phyloP scores from a whole-genome alignment of 2,888 invertebrate species.

The Aporophyla lueneburgensis region DNA sequence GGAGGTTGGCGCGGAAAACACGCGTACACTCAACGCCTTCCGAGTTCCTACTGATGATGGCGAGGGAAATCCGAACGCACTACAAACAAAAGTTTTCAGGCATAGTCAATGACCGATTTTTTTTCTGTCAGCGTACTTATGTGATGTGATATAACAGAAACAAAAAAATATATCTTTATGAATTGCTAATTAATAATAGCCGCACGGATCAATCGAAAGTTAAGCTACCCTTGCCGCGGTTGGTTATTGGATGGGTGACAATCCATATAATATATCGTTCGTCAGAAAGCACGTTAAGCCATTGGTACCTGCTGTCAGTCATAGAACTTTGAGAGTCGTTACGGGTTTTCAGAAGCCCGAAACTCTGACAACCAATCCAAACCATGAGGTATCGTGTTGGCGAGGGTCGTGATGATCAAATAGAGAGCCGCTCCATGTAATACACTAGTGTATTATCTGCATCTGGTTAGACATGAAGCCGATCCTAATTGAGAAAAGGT shows the following conservation, averaged over 20 bases:
- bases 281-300: background rate
- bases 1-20: constrained; percentile 32
- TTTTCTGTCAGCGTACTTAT: constrained; percentile 42
- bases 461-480: background rate
- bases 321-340: no score
- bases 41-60: constrained; percentile 57
- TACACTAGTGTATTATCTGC: background rate
- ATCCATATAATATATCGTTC: no score
- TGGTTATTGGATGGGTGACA: no score
- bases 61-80: constrained; percentile 48
- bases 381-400: no score
- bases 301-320: background rate
- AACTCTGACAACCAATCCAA: background rate
- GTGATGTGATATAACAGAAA: constrained; percentile 18
- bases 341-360: no score
- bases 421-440: background rate
- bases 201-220: background rate
- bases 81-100: constrained; percentile 32
- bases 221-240: background rate
- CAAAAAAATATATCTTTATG: background rate
- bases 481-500: background rate
- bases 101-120: constrained; percentile 43
- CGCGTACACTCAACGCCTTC: constrained; percentile 46
- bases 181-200: background rate
- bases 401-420: background rate